Evolutionary conservation across 2,113 vertebrate genomes (phyloP).

Genomic region (Bolborhynchus lineola): DNA sequence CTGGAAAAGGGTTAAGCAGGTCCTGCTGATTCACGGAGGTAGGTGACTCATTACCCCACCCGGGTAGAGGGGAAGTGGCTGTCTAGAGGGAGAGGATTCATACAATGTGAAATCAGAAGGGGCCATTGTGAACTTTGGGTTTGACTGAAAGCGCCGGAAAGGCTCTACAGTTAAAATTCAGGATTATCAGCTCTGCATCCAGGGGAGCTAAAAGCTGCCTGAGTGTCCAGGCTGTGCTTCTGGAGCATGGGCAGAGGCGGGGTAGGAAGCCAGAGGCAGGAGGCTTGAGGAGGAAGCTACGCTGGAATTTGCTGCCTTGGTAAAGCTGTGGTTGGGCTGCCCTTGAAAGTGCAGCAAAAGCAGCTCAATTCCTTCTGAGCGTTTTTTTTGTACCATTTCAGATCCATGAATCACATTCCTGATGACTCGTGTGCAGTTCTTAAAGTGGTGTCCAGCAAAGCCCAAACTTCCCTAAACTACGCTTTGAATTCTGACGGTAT

Average conservation of each 20-base stretch:
- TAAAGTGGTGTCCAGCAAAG: neutral
- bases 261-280: neutral
- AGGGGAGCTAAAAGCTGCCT: neutral
- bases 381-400: neutral
- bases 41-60: neutral
- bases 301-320: neutral
- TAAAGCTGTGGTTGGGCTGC: neutral
- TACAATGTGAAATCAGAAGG: neutral
- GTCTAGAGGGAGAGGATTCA: constrained; percentile 4
- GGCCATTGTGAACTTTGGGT: neutral
- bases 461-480: neutral
- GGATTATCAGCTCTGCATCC: neutral
- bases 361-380: neutral
- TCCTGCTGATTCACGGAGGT: neutral
- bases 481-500: neutral
- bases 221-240: neutral
- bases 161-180: neutral
- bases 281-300: neutral
- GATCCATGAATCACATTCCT: neutral
- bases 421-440: neutral
- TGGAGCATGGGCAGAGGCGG: neutral
- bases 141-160: constrained; percentile 1
- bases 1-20: constrained; percentile 22
- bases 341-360: neutral
- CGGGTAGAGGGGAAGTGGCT: constrained; percentile 21